These are phyloP conservation scores for Terrapene triunguis DNA, from an alignment of 2,113 vertebrate species.

Conservation along the genomic window DNA sequence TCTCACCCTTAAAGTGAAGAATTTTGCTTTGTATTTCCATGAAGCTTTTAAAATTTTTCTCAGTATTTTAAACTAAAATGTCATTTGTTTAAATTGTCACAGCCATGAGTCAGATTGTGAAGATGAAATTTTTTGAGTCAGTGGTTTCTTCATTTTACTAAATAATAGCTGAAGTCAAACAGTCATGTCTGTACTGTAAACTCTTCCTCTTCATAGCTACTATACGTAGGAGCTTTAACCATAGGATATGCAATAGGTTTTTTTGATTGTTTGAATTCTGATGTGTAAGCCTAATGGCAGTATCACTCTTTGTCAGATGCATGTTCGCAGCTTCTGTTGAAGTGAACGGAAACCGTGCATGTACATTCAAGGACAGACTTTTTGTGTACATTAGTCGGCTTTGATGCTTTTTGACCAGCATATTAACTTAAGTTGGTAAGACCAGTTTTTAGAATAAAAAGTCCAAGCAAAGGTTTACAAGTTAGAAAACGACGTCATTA, in stretches of 20 bases:
- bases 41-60: background rate
- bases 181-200: background rate
- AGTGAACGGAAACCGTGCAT: background rate
- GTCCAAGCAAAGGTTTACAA: background rate
- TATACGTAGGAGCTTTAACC: background rate
- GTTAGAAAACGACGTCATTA: background rate
- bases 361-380: background rate
- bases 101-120: background rate
- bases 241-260: background rate
- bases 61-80: background rate
- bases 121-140: background rate
- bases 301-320: background rate
- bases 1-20: background rate
- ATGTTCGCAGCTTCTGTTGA: background rate
- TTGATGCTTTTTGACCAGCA: background rate
- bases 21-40: background rate
- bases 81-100: background rate
- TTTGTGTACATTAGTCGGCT: background rate
- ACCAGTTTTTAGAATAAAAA: background rate
- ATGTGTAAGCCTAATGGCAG: background rate
- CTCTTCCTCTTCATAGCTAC: fast-evolving
- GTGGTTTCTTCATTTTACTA: background rate
- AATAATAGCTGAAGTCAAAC: background rate
- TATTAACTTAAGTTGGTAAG: background rate
- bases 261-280: background rate